phyloP scores from a whole-genome alignment of 2,888 invertebrate species.

The Aspidiotus rigidus region DNA sequence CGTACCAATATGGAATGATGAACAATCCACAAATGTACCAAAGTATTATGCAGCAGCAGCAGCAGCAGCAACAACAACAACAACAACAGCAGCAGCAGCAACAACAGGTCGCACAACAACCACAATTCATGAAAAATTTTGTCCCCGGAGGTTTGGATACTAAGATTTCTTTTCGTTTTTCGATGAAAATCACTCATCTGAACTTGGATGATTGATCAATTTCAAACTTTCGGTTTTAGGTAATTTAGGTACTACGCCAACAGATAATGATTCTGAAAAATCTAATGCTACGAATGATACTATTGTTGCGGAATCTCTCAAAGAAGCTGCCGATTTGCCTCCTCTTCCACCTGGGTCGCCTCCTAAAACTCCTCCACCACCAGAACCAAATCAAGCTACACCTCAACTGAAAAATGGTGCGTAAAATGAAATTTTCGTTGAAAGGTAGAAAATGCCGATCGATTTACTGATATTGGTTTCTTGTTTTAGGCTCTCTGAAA shows the following conservation, averaged over 20 bases:
- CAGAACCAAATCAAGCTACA: slow-evolving; percentile 18
- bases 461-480: too few species aligned
- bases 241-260: slow-evolving; percentile 11
- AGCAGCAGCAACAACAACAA: slow-evolving; percentile 17
- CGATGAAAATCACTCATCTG: background rate
- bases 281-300: background rate
- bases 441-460: background rate
- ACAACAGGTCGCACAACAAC: background rate
- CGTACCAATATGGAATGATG: slow-evolving; percentile 7
- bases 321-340: slow-evolving; percentile 45
- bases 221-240: slow-evolving; percentile 22
- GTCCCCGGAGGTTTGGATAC: slow-evolving; percentile 19
- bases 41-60: slow-evolving; percentile 19
- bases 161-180: background rate
- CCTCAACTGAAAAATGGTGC: background rate
- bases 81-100: slow-evolving; percentile 24
- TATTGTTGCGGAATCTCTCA: background rate
- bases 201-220: background rate
- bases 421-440: background rate
- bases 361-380: slow-evolving; percentile 41
- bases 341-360: slow-evolving; percentile 54
- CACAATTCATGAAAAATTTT: slow-evolving; percentile 18
- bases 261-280: slow-evolving; percentile 7
- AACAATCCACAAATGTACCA: slow-evolving; percentile 20
- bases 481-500: background rate